These are phyloP conservation scores for Embidobia sp. DNA, from an alignment of 2,888 invertebrate genomes.

Conservation along the genomic window DNA sequence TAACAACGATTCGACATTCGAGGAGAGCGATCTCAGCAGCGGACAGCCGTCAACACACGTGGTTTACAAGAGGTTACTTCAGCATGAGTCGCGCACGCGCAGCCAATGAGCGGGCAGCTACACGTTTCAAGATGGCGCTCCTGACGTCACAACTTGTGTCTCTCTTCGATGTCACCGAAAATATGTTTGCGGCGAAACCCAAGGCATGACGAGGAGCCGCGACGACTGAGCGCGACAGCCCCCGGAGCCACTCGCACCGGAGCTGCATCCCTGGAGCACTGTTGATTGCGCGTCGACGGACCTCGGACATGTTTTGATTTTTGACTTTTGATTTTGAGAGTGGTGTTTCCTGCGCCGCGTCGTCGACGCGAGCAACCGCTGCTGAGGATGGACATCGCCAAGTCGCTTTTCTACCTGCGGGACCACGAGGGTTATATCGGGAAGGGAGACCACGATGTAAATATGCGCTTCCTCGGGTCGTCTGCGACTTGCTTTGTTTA, in stretches of 20 bases:
- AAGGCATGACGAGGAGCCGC: conserved; percentile 11
- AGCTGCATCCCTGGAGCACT: too few species aligned
- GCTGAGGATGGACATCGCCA: conserved; percentile 92
- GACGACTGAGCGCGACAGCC: neutral
- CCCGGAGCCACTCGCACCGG: too few species aligned
- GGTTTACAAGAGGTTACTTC: too few species aligned
- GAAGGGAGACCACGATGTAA: conserved; percentile 90
- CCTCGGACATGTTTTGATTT: too few species aligned
- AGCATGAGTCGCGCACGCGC: too few species aligned
- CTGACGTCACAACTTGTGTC: conserved; percentile 37
- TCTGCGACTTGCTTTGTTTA: neutral
- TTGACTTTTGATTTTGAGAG: too few species aligned
- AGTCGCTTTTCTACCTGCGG: conserved; percentile 92
- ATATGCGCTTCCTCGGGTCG: conserved; percentile 67
- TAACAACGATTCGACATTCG: too few species aligned
- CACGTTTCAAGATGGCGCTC: conserved; percentile 44
- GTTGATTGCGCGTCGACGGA: too few species aligned
- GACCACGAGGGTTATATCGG: conserved; percentile 96
- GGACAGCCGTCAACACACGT: too few species aligned
- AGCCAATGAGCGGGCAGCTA: too few species aligned
- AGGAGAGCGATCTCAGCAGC: too few species aligned
- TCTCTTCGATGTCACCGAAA: conserved; percentile 17
- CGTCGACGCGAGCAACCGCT: neutral
- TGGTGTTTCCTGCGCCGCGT: too few species aligned
- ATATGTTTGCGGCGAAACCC: conserved; percentile 12